Evolutionary conservation across 2,888 invertebrate genomes (phyloP).

Genomic region (Pharmacophagus antenor): DNA sequence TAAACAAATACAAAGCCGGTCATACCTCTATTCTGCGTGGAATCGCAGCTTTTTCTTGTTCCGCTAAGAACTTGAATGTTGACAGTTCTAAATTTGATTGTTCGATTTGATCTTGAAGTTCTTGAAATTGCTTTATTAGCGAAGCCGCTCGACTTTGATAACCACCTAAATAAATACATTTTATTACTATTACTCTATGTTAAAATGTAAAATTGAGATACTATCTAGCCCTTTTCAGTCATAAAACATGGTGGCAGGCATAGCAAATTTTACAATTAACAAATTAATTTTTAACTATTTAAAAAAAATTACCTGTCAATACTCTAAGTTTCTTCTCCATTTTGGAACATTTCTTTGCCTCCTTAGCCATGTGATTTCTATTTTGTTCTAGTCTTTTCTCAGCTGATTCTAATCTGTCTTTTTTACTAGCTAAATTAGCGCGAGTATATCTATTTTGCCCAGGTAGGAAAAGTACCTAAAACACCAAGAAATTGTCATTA

Average conservation of each 20-base stretch:
- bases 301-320: slow-evolving; percentile 84
- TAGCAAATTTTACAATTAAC: too few relatives aligned
- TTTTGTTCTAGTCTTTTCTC: slow-evolving; percentile 96
- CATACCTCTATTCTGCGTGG: slow-evolving; percentile 92
- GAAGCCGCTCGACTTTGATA: slow-evolving; percentile 85
- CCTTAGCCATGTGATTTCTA: slow-evolving; percentile 96
- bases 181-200: neutral
- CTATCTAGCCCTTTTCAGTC: too few relatives aligned
- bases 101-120: slow-evolving; percentile 94
- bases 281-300: too few relatives aligned
- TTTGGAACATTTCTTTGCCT: slow-evolving; percentile 97
- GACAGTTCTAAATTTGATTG: slow-evolving; percentile 93
- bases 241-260: too few relatives aligned
- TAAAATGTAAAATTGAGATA: too few relatives aligned
- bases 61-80: slow-evolving; percentile 93
- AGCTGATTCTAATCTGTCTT: slow-evolving; percentile 95
- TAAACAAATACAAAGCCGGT: too few relatives aligned
- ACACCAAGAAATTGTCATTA: too few relatives aligned
- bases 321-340: slow-evolving; percentile 98
- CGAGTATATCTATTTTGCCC: slow-evolving; percentile 95
- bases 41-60: slow-evolving; percentile 94
- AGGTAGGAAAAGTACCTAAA: slow-evolving; percentile 92
- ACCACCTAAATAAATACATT: slow-evolving; percentile 49
- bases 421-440: slow-evolving; percentile 96
- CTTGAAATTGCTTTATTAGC: slow-evolving; percentile 92